These are phyloP conservation scores for Lepidochitona cinerea DNA, from an alignment of 2,888 invertebrate species.

Conservation along the genomic window DNA sequence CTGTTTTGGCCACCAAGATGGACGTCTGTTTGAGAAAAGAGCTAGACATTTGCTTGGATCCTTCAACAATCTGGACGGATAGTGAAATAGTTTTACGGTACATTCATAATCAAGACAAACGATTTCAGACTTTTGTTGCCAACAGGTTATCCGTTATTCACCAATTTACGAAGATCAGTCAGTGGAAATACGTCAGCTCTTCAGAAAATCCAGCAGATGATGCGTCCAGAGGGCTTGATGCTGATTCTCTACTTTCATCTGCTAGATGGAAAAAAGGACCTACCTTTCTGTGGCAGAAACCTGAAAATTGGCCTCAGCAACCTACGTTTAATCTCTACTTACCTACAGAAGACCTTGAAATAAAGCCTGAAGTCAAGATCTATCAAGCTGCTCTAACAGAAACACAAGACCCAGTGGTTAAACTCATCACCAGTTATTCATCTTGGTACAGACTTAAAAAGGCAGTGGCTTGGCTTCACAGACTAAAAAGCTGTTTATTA, in stretches of 20 bases:
- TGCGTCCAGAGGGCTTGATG: background rate
- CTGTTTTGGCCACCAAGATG: conserved; percentile 4
- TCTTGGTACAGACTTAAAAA: background rate
- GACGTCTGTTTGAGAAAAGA: background rate
- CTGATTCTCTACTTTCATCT: background rate
- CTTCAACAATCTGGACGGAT: conserved; percentile 16
- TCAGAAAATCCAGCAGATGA: conserved; percentile 13
- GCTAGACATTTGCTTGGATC: background rate
- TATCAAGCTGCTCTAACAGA: too few relatives aligned
- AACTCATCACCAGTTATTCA: background rate
- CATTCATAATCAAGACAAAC: conserved; percentile 6
- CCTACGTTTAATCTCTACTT: background rate
- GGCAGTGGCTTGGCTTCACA: conserved; percentile 3
- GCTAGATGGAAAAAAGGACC: conserved; percentile 5
- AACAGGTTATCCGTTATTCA: conserved; percentile 12
- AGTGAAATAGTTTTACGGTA: conserved; percentile 6
- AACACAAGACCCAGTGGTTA: too few relatives aligned
- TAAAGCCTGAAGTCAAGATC: too few relatives aligned
- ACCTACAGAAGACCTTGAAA: too few relatives aligned
- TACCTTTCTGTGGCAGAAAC: background rate
- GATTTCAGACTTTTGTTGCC: conserved; percentile 15
- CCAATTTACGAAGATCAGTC: too few relatives aligned
- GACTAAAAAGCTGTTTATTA: background rate
- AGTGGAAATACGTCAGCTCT: conserved; percentile 11
- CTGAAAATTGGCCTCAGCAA: background rate